Conservation (phyloP, 2,888 invertebrate genomes). For the Clunio marinus region DNA sequence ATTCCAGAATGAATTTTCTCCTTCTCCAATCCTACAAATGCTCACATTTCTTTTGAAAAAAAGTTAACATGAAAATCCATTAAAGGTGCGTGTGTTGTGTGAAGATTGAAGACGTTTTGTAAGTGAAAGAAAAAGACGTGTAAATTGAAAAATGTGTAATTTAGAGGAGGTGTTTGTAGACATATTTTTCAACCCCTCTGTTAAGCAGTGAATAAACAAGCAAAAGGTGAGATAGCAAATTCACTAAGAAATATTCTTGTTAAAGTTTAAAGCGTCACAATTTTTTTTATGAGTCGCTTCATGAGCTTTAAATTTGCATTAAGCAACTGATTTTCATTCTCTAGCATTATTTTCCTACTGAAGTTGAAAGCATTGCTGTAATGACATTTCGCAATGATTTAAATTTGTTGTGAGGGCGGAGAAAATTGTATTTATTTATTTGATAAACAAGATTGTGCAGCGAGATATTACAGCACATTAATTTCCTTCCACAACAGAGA, state of each 20-base stretch:
- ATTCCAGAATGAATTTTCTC: no score
- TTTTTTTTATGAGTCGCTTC: neutral
- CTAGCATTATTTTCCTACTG: neutral
- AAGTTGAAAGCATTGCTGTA: neutral
- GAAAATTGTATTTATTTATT: conserved; percentile 7
- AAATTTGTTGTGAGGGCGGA: neutral
- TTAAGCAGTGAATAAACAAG: conserved; percentile 11
- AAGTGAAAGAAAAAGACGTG: neutral
- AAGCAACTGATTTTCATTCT: no score
- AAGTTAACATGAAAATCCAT: neutral
- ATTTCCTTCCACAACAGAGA: neutral
- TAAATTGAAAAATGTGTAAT: conserved; percentile 29
- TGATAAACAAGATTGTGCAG: conserved; percentile 15
- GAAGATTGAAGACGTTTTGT: neutral
- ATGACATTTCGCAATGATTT: conserved; percentile 14
- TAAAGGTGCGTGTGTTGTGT: conserved; percentile 13
- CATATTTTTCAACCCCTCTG: neutral
- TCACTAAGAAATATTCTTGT: neutral
- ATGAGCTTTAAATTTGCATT: neutral
- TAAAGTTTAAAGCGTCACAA: conserved; percentile 4
- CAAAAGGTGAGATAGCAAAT: conserved; percentile 10
- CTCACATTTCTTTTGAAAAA: no score
- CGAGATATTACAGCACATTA: conserved; percentile 14
- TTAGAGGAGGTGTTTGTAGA: conserved; percentile 20
- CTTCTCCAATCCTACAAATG: neutral